Evolutionary conservation across 2,113 vertebrate species (phyloP).

Genomic region (Oreamnos americanus): DNA sequence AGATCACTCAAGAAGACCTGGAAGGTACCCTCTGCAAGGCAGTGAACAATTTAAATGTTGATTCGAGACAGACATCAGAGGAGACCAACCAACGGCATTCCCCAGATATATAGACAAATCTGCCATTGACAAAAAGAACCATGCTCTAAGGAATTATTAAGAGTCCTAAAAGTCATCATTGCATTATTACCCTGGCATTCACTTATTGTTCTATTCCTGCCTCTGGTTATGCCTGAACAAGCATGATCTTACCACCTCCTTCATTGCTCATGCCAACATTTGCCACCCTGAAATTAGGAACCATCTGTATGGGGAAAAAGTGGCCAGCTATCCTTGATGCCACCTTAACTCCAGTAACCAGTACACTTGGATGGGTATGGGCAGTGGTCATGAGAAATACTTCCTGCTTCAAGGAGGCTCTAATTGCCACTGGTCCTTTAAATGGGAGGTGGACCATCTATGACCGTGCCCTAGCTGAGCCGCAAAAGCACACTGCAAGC

Average conservation of each 20-base stretch:
- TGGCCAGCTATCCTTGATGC: background rate
- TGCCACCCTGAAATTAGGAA: background rate
- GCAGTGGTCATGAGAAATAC: background rate
- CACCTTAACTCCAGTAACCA: background rate
- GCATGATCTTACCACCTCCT: background rate
- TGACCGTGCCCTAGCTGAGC: accelerated
- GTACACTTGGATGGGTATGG: background rate
- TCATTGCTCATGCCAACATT: background rate
- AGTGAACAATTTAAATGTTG: background rate
- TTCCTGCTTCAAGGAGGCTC: background rate
- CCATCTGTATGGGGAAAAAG: background rate
- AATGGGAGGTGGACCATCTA: background rate
- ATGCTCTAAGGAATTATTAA: background rate
- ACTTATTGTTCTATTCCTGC: background rate
- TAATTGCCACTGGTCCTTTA: background rate
- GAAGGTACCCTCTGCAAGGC: background rate
- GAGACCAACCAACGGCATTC: background rate
- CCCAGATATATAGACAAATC: background rate
- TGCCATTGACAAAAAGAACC: background rate
- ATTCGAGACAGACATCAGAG: background rate
- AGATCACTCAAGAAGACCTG: background rate
- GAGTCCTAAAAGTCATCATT: background rate
- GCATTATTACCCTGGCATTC: background rate
- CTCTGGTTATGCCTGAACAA: background rate
- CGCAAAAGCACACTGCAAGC: background rate